A percentile compares a stretch with the other conserved stretches of the same genome.
Conservation (phyloP, 2,888 invertebrate genomes). For the Xestia c-nigrum region DNA sequence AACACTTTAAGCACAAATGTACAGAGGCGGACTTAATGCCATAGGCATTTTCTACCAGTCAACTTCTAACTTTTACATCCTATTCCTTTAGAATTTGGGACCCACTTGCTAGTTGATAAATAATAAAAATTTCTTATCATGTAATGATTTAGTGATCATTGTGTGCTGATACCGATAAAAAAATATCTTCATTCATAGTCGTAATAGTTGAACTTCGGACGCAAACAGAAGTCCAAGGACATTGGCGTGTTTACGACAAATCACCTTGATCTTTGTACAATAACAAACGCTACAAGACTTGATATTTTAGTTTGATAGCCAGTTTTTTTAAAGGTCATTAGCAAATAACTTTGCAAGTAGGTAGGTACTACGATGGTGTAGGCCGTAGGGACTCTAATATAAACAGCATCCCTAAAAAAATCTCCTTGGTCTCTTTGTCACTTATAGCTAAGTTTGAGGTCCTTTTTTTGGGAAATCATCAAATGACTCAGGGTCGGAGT, state of each 20-base stretch:
- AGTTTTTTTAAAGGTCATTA: not conserved
- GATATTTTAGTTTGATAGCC: not conserved
- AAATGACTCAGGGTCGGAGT: no score
- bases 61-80: not conserved
- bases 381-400: not conserved
- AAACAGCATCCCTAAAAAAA: not conserved
- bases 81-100: not conserved
- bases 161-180: slow-evolving; percentile 35
- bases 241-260: slow-evolving; percentile 7
- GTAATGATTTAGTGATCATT: slow-evolving; percentile 18
- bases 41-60: no score
- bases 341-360: not conserved
- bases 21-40: no score
- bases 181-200: slow-evolving; percentile 6
- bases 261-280: slow-evolving; percentile 37
- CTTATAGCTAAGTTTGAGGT: not conserved
- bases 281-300: slow-evolving; percentile 12
- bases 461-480: not conserved
- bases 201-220: slow-evolving; percentile 45
- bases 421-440: not conserved
- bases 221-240: slow-evolving; percentile 28
- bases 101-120: not conserved
- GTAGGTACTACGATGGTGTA: no score
- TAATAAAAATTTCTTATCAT: not conserved
- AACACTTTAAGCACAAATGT: no score